phyloP scores from a whole-genome alignment of 2,113 vertebrate species.

The Rhadina sibilatrix region DNA sequence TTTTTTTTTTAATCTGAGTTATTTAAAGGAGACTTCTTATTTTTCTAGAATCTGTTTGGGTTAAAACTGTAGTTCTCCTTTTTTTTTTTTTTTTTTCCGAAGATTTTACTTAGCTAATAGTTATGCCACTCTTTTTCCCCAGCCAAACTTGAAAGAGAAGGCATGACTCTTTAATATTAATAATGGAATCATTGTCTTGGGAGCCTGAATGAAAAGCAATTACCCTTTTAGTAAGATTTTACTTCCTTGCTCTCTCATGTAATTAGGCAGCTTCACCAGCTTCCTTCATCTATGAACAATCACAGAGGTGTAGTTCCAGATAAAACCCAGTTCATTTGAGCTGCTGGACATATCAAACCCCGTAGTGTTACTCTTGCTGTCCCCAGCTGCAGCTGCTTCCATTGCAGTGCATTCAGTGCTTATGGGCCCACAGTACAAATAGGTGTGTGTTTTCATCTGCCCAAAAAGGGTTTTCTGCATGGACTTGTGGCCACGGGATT shows the following conservation, averaged over 20 bases:
- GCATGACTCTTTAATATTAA: neutral
- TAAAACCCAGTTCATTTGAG: neutral
- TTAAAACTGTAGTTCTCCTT: neutral
- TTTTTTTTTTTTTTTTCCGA: neutral
- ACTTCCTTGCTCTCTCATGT: constrained; percentile 9
- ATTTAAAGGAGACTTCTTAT: neutral
- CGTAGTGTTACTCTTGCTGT: neutral
- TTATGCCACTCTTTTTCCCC: neutral
- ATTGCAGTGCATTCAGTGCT: neutral
- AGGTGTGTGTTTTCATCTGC: neutral
- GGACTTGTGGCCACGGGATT: neutral
- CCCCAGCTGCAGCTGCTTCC: neutral
- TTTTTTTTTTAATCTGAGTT: neutral
- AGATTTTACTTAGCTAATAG: neutral
- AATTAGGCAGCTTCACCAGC: neutral
- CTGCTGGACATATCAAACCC: neutral
- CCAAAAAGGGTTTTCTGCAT: neutral
- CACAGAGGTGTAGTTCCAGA: neutral
- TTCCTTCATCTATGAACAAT: neutral
- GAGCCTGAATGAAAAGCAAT: constrained; percentile 21
- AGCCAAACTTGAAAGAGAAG: constrained; percentile 6
- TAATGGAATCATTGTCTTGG: neutral
- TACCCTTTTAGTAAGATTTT: neutral
- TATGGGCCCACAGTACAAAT: neutral
- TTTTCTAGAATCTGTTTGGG: neutral